Percentiles rank a stretch among this genome's conserved stretches.
phyloP scores from a whole-genome alignment of 2,888 invertebrate species.

The Frankliniella intonsa region DNA sequence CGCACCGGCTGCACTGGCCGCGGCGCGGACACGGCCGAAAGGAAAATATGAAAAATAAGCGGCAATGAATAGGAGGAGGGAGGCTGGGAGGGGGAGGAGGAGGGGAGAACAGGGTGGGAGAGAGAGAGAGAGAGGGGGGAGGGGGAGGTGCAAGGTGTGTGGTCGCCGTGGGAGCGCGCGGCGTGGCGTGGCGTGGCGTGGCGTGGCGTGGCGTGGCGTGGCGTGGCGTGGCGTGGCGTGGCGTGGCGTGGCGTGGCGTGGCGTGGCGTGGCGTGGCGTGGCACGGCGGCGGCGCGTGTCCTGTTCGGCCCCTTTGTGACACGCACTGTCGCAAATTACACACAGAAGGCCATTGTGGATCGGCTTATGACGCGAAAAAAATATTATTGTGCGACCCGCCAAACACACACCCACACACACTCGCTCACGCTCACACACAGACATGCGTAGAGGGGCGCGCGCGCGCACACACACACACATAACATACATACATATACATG shows the following conservation, averaged over 20 bases:
- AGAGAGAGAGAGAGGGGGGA: not conserved
- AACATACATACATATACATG: too few relatives aligned
- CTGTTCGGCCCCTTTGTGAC: not conserved
- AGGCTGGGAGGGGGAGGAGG: not conserved
- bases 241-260: too few relatives aligned
- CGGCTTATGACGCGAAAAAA: too few relatives aligned
- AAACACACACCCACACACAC: too few relatives aligned
- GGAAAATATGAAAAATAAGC: constrained; percentile 10
- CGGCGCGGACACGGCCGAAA: not conserved
- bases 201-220: not conserved
- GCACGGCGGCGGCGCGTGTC: not conserved
- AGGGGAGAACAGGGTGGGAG: not conserved
- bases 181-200: not conserved
- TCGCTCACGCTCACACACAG: too few relatives aligned
- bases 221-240: not conserved
- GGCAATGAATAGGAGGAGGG: not conserved
- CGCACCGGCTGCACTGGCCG: not conserved
- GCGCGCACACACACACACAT: too few relatives aligned
- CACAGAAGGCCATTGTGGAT: not conserved
- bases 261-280: not conserved
- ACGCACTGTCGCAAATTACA: constrained; percentile 10
- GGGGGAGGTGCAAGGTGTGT: not conserved
- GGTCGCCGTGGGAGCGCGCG: constrained; percentile 10
- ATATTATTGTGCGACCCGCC: too few relatives aligned
- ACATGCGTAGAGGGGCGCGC: too few relatives aligned